phyloP scores from a whole-genome alignment of 2,797 vertebrate species.

The Protonibea diacanthus region DNA sequence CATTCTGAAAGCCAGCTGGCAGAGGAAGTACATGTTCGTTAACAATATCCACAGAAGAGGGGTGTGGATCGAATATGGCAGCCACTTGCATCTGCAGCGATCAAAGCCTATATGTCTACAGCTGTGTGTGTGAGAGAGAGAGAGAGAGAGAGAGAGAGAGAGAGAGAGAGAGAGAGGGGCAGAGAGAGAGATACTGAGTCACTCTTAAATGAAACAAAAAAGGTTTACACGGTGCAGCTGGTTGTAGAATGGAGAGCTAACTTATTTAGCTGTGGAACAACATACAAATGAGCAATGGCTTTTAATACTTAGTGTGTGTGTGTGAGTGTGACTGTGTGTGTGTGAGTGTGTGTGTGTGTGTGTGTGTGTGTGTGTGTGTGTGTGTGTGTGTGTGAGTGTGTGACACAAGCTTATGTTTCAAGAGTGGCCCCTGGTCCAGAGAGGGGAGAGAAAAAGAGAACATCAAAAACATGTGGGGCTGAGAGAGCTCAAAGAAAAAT shows the following conservation, averaged over 20 bases:
- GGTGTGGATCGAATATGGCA: conserved; percentile 76
- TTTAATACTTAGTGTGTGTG: conserved; percentile 50
- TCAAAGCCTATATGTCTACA: conserved; percentile 73
- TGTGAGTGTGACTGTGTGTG: conserved; percentile 17
- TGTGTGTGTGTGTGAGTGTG: conserved; percentile 39
- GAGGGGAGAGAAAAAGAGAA: conserved; percentile 73
- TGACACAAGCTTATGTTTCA: conserved; percentile 59
- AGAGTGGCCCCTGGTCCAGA: conserved; percentile 71
- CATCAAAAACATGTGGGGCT: conserved; percentile 83
- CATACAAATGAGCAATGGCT: conserved; percentile 58
- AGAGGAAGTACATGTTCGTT: conserved; percentile 73
- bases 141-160: conserved; percentile 2
- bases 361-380: conserved; percentile 13
- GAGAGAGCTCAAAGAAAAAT: conserved; percentile 75
- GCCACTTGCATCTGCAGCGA: conserved; percentile 70
- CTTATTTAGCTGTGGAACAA: conserved; percentile 55
- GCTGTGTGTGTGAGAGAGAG: conserved; percentile 48
- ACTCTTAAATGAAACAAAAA: conserved; percentile 73
- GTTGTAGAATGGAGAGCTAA: conserved; percentile 44
- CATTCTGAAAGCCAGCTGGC: conserved; percentile 76
- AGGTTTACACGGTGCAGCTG: conserved; percentile 71
- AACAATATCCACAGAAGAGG: conserved; percentile 77
- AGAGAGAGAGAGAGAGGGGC: not conserved
- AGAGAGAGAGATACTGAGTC: conserved; percentile 42
- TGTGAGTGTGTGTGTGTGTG: conserved; percentile 32